phyloP scores from a whole-genome alignment of 2,888 invertebrate genomes.

The Drosophila vallismaia region DNA sequence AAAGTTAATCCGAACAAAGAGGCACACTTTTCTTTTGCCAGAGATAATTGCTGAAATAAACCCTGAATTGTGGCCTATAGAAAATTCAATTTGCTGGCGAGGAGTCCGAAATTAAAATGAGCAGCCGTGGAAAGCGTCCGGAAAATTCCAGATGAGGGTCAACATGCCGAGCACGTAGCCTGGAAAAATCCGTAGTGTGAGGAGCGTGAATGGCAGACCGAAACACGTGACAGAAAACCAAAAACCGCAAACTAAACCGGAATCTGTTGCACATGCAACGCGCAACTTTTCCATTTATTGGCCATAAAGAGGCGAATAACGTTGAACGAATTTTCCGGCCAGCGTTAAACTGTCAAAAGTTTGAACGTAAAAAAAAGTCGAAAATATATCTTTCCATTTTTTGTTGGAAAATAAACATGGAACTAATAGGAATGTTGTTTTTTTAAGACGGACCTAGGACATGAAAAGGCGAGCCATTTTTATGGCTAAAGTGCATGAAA shows the following conservation, averaged over 20 bases:
- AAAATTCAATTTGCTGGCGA: constrained; percentile 57
- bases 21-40: constrained; percentile 15
- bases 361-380: constrained; percentile 41
- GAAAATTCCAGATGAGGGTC: constrained; percentile 39
- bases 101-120: constrained; percentile 34
- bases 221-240: constrained; percentile 44
- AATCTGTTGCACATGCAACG: constrained; percentile 71
- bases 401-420: constrained; percentile 27
- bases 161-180: constrained; percentile 43
- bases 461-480: constrained; percentile 23
- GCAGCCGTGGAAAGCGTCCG: constrained; percentile 18
- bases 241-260: constrained; percentile 18
- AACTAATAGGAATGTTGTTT: constrained; percentile 20
- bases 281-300: constrained; percentile 62
- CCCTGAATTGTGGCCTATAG: constrained; percentile 38
- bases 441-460: constrained; percentile 9
- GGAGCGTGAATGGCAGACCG: constrained; percentile 3
- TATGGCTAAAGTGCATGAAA: constrained; percentile 29
- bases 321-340: constrained; percentile 27
- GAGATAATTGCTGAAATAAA: constrained; percentile 43
- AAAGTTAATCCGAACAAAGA: constrained; percentile 28
- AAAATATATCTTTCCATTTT: constrained; percentile 22
- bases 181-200: constrained; percentile 9
- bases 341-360: constrained; percentile 57
- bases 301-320: constrained; percentile 55